Conservation (phyloP, 2,888 invertebrate genomes). For the Coronaproctus castanopsis region DNA sequence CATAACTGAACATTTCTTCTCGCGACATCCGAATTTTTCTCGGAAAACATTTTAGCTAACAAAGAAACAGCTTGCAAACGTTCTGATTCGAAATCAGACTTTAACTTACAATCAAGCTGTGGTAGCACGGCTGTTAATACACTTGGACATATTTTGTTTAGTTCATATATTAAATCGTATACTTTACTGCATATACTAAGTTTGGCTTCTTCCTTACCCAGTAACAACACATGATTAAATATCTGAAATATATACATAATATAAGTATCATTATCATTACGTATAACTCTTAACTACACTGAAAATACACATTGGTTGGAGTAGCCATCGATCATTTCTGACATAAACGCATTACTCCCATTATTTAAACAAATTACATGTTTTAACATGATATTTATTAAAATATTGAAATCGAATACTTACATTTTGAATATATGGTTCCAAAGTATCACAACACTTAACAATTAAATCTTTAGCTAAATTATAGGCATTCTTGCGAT, state of each 20-base stretch:
- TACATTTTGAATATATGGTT: conserved; percentile 84
- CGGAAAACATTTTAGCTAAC: conserved; percentile 89
- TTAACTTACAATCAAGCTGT: conserved; percentile 84
- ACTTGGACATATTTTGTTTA: conserved; percentile 78
- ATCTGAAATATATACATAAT: conserved; percentile 47
- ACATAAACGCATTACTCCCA: too few relatives aligned
- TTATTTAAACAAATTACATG: too few relatives aligned
- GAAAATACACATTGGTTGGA: too few relatives aligned
- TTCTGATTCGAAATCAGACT: conserved; percentile 76
- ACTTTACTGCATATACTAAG: conserved; percentile 62
- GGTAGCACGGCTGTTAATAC: conserved; percentile 74
- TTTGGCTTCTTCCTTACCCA: conserved; percentile 72
- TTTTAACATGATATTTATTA: too few relatives aligned
- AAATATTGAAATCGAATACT: conserved; percentile 25
- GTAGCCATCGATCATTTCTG: too few relatives aligned
- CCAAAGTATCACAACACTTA: conserved; percentile 78
- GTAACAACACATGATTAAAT: conserved; percentile 82
- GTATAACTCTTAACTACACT: not conserved
- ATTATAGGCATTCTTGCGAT: conserved; percentile 69
- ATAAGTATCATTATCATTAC: not conserved
- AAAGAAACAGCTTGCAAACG: conserved; percentile 70
- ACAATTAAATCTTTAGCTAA: conserved; percentile 79
- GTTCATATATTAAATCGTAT: conserved; percentile 87
- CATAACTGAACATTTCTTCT: conserved; percentile 70
- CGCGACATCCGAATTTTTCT: conserved; percentile 74